Evolutionary conservation across 2,113 vertebrate genomes (phyloP).

Genomic region (Plestiodon gilberti): DNA sequence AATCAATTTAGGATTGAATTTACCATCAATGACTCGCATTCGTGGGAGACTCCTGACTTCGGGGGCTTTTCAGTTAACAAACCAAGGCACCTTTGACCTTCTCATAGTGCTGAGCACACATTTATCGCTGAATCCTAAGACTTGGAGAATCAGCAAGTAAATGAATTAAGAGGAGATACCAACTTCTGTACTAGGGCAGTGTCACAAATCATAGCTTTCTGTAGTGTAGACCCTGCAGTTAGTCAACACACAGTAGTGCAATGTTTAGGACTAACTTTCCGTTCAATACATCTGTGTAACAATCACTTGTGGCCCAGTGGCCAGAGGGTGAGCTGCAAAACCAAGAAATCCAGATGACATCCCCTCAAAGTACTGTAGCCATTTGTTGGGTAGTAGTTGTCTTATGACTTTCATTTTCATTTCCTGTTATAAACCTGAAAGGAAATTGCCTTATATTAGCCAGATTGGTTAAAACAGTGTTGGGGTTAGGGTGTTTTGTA

Average conservation of each 20-base stretch:
- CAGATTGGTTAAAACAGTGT: neutral
- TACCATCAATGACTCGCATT: neutral
- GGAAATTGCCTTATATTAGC: neutral
- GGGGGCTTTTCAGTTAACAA: neutral
- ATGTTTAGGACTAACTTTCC: neutral
- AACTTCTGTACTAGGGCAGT: neutral
- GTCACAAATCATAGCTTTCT: neutral
- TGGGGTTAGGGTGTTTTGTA: neutral
- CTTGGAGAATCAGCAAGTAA: neutral
- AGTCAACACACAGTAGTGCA: neutral
- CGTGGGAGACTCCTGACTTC: neutral
- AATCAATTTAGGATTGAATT: neutral
- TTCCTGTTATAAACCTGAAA: neutral
- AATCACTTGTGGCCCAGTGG: neutral
- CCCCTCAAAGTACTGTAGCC: too few relatives aligned
- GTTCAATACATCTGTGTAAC: neutral
- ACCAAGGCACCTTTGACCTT: slow-evolving; percentile 3
- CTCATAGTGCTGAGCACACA: neutral
- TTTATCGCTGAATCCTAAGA: neutral
- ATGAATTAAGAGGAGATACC: neutral
- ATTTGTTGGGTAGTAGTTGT: neutral
- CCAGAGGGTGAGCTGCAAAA: neutral
- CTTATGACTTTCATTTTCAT: neutral
- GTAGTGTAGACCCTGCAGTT: neutral
- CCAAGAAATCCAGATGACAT: neutral